phyloP scores from a whole-genome alignment of 2,888 invertebrate species.

The Nowickia ferox region DNA sequence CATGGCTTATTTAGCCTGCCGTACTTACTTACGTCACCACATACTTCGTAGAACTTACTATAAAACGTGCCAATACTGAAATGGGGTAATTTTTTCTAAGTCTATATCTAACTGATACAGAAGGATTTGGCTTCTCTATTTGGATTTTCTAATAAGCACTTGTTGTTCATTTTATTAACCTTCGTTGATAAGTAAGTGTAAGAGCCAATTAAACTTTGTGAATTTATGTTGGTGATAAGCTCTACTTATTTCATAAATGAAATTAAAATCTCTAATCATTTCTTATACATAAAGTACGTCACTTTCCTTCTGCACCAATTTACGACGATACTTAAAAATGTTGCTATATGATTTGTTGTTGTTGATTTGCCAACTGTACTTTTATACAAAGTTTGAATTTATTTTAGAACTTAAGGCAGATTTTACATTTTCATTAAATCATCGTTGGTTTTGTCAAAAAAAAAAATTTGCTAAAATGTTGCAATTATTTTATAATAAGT shows the following conservation, averaged over 20 bases:
- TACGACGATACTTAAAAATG: neutral
- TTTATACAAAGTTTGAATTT: neutral
- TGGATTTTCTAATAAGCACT: conserved; percentile 5
- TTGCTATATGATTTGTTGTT: neutral
- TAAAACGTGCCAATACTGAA: too few species aligned
- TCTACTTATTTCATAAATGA: neutral
- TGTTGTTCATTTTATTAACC: neutral
- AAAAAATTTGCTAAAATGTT: neutral
- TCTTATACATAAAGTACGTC: neutral
- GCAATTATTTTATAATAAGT: neutral
- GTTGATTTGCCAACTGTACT: conserved; percentile 22
- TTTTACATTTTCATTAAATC: neutral
- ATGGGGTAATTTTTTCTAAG: too few species aligned
- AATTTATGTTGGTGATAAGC: conserved; percentile 20
- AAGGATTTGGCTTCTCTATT: conserved; percentile 1
- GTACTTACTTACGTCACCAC: too few species aligned
- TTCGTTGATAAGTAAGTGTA: neutral
- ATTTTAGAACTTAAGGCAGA: neutral
- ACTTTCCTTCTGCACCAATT: neutral
- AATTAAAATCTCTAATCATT: conserved; percentile 1
- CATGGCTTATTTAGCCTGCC: too few species aligned
- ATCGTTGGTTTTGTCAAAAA: neutral
- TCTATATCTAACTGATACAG: conserved; percentile 13
- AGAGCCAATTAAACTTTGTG: neutral
- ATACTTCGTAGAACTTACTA: too few species aligned